These are phyloP conservation scores for Escarpia spicata DNA, from an alignment of 2,888 invertebrate species.

Conservation along the genomic window DNA sequence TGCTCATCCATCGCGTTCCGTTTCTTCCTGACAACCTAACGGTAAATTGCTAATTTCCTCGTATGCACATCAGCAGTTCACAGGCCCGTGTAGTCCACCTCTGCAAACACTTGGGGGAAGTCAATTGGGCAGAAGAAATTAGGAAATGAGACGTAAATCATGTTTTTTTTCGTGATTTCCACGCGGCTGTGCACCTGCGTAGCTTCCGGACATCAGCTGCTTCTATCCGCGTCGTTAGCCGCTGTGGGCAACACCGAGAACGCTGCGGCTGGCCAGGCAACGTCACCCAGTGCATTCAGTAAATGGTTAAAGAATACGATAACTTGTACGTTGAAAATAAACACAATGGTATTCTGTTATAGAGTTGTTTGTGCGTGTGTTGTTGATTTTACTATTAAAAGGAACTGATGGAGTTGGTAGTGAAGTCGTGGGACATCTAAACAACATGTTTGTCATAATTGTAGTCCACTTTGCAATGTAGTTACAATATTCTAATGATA, in stretches of 20 bases:
- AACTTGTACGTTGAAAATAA: not conserved
- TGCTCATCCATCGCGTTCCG: not conserved
- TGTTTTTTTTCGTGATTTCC: not conserved
- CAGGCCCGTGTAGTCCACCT: not conserved
- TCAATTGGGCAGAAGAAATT: conserved; percentile 1
- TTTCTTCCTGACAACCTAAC: not conserved
- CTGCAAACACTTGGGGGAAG: not conserved
- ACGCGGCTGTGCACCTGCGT: not conserved
- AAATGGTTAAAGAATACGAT: not conserved
- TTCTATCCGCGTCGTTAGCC: not conserved
- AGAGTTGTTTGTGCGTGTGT: not conserved
- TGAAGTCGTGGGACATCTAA: not conserved
- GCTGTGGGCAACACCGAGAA: not conserved
- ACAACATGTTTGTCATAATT: not conserved
- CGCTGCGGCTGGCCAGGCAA: not conserved
- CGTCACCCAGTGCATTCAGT: not conserved
- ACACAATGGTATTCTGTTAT: not conserved
- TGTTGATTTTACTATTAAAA: not conserved
- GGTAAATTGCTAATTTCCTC: not conserved
- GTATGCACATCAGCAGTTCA: not conserved
- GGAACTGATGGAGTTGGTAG: not conserved
- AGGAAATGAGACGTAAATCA: not conserved
- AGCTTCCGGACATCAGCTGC: not conserved
- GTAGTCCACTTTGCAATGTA: not conserved
- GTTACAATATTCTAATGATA: not conserved